Base-by-base conservation (phyloP, 2,888 invertebrate species). In the Dynastes maya region DNA sequence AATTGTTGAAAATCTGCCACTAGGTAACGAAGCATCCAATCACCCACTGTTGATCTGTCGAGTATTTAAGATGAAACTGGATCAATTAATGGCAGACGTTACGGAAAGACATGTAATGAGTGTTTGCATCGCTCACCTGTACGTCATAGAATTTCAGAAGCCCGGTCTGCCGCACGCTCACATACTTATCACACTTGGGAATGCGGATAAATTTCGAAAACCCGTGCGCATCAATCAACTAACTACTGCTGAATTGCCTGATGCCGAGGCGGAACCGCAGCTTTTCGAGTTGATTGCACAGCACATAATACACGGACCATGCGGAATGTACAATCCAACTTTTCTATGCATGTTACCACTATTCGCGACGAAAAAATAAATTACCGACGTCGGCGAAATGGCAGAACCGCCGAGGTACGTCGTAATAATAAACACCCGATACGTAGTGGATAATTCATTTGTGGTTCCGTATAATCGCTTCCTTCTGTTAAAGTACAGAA, bases 21-120 rank as follows among this genome's bases (percentile, higher is more conserved):
- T 22, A 22, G 22, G 22, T 22, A 22, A 22, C 22, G 22, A 22
- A 22, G 22, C 22, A 22, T 22, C 80, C 58, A 83, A 88, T 83
- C 81, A 88, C 61, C 87, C 87, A 5, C 87, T 89, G 80, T 79
- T 89, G 58, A 83, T 86, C 11, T 77, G 68, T 29, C 37, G 58
- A 22, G 40, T 82, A 11, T 22, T 81, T 2, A 40, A 76, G 1
- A 51, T 51, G 51, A 51, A 51, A 9, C n/a, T 51, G 76, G 80
- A 64, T 22, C 22, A 22, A 22, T 22, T 22, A 22, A 22, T 22
- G 22, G 22, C 22, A 22, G 22, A 22, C 22, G 32, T 80, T 4
- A 53, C 45, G 45, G 64, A 75, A 51, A 61, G 61, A 2, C 27
- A 79, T 27, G 27, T 79, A 0, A 70, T 81, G 40, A 80, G 80